Evolutionary conservation across 1,140 invertebrate species (phyloP).

Genomic region (Saxidomus purpurata): DNA sequence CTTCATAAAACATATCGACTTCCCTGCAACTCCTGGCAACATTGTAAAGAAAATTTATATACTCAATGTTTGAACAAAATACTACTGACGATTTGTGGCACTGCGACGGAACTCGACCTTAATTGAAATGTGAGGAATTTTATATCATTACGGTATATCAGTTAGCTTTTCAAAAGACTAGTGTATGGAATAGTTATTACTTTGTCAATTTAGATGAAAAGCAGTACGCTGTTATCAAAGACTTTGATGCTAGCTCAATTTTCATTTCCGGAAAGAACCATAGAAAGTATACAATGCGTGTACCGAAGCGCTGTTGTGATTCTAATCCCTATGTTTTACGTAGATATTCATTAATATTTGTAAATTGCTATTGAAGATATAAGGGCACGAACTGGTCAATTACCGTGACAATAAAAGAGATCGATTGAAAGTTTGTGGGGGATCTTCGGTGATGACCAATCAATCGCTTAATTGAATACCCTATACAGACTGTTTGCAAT

Average conservation of each 20-base stretch:
- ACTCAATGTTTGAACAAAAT: no score
- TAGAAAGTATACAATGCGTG: background rate
- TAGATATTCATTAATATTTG: conserved; percentile 16
- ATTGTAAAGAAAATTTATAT: no score
- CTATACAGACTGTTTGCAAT: no score
- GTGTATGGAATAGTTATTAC: no score
- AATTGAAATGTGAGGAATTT: no score
- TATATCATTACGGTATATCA: no score
- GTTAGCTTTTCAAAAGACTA: no score
- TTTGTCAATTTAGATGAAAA: background rate
- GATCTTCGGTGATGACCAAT: background rate
- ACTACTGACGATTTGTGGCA: no score
- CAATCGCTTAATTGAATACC: background rate
- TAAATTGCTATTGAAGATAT: background rate
- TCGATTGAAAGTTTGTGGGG: conserved; percentile 3
- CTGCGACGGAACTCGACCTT: no score
- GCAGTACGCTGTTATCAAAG: background rate
- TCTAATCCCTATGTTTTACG: background rate
- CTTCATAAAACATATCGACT: no score
- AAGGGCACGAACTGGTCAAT: background rate
- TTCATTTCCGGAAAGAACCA: background rate
- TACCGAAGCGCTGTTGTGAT: background rate
- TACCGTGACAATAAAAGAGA: background rate
- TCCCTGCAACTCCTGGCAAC: no score
- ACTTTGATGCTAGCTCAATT: background rate